These are phyloP conservation scores for Teleogryllus occipitalis DNA, from an alignment of 1,140 invertebrate species.

Conservation along the genomic window DNA sequence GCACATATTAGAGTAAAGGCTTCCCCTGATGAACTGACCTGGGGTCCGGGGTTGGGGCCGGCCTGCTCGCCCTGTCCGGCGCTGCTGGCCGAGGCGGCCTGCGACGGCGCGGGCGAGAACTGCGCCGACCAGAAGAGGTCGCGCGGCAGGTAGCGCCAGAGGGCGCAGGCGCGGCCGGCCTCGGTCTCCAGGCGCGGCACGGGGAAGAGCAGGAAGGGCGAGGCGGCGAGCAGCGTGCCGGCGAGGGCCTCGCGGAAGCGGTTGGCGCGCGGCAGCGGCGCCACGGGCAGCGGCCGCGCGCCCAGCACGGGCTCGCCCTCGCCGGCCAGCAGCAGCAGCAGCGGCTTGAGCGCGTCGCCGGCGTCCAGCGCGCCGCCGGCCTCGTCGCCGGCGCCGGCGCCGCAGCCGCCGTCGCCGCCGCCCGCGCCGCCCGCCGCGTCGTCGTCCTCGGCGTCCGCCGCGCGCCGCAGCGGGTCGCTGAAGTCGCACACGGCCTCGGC, in stretches of 20 bases:
- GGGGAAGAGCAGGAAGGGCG: neutral
- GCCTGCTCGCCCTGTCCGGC: too few species aligned
- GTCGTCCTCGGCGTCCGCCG: neutral
- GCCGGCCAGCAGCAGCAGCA: neutral
- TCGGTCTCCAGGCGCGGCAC: neutral
- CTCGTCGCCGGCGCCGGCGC: too few species aligned
- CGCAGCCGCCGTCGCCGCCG: too few species aligned
- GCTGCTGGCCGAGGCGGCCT: too few species aligned
- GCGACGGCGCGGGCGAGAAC: neutral
- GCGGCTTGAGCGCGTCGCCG: neutral
- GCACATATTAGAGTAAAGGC: too few species aligned
- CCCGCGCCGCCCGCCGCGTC: too few species aligned
- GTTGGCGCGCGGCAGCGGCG: neutral
- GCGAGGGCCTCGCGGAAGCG: neutral
- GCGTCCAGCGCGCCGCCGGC: neutral
- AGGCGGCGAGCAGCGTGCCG: neutral
- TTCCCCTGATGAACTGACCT: too few species aligned
- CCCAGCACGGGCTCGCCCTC: neutral
- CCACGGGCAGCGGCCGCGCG: neutral
- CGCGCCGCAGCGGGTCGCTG: neutral
- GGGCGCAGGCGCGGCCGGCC: too few species aligned
- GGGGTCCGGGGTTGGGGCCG: too few species aligned
- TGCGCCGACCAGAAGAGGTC: slow-evolving; percentile 2
- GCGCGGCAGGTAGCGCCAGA: neutral
- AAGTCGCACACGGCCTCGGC: neutral